A percentile compares a stretch with the other conserved stretches of the same genome.
Conservation (phyloP, 92 coral and sea anemone genomes). For the Porites lobata region DNA sequence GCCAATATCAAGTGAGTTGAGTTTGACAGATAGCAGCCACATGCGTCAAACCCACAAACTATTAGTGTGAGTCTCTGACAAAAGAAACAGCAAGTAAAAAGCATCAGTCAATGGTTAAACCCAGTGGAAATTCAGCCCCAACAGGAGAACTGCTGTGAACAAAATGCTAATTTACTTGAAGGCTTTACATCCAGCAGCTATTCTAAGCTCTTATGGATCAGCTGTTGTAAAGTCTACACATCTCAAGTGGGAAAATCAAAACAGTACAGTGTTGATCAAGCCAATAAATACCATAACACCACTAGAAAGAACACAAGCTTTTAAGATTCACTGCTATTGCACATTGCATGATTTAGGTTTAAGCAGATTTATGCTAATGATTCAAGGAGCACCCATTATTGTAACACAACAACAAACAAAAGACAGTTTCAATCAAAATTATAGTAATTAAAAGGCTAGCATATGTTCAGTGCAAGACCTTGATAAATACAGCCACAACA, state of each 20-base stretch:
- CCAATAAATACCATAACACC: slow-evolving; percentile 2
- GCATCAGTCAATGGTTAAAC: neutral
- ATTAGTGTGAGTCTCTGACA: neutral
- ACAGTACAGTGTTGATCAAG: neutral
- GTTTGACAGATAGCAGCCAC: neutral
- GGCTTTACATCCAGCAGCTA: slow-evolving; percentile 17
- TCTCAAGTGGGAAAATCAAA: neutral
- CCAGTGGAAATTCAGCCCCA: neutral
- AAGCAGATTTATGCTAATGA: slow-evolving; percentile 43
- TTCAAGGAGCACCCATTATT: slow-evolving; percentile 4
- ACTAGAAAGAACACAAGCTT: neutral
- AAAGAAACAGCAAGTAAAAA: neutral
- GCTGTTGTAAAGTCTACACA: neutral
- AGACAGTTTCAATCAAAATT: neutral
- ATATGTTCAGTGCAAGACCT: neutral
- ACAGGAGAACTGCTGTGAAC: slow-evolving; percentile 24
- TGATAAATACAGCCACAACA: slow-evolving; percentile 26
- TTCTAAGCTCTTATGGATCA: neutral
- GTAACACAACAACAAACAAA: slow-evolving; percentile 13
- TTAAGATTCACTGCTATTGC: neutral
- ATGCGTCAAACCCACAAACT: neutral
- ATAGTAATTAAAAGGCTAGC: neutral
- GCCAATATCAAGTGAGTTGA: neutral
- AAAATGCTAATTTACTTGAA: slow-evolving; percentile 1
- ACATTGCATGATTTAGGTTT: slow-evolving; percentile 6